Evolutionary conservation across 2,888 invertebrate genomes (phyloP).

Genomic region (Chymomyza amoena): DNA sequence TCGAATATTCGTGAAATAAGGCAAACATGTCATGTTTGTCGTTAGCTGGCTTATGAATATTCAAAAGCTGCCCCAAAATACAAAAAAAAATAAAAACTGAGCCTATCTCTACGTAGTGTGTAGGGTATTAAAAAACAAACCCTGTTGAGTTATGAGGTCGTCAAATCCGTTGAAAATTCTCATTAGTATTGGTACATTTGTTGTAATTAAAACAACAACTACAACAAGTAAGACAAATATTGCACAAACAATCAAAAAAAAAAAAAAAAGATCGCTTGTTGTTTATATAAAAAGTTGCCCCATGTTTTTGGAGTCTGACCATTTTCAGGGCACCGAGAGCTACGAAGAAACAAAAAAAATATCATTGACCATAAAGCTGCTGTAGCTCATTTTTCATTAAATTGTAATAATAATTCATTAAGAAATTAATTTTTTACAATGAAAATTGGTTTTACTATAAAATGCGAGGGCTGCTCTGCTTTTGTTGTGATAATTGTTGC

Average conservation of each 20-base stretch:
- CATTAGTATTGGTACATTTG: conserved; percentile 42
- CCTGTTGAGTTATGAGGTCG: conserved; percentile 25
- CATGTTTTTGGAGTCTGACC: conserved; percentile 15
- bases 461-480: not conserved
- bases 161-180: conserved; percentile 32
- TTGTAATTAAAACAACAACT: conserved; percentile 54
- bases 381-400: conserved; percentile 63
- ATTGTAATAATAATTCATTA: conserved; percentile 73
- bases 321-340: conserved; percentile 28
- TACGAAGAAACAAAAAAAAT: conserved; percentile 12
- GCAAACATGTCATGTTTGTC: conserved; percentile 31
- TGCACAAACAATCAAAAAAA: not conserved
- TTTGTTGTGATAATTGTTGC: conserved; percentile 1
- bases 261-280: conserved; percentile 4
- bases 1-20: conserved; percentile 36
- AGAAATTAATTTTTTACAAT: conserved; percentile 44
- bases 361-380: conserved; percentile 42
- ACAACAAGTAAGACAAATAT: not conserved
- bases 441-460: conserved; percentile 10
- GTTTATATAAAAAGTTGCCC: conserved; percentile 42
- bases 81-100: not conserved
- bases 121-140: not conserved
- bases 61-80: not conserved
- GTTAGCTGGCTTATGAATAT: conserved; percentile 17
- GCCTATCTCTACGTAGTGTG: not conserved